Evolutionary conservation across 2,113 vertebrate species (phyloP), one percentile per base, ranked within the genome.

Genomic region (Narcine bancroftii): DNA sequence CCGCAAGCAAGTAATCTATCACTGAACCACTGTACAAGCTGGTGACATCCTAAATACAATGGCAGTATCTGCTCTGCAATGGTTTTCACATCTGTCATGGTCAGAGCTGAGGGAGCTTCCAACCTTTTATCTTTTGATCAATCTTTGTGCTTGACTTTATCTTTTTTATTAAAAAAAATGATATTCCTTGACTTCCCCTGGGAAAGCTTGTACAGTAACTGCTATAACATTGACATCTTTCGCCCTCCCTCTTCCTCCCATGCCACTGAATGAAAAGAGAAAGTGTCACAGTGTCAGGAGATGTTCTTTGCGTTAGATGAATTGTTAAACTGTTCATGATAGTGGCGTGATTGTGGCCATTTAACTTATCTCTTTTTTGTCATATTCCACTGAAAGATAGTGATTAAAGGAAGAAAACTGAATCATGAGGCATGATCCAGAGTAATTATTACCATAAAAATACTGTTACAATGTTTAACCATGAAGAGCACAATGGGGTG

Each of bases 41-140:
- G 60, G 65, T 69, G 42, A 36, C 42, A 15, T 71, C 13, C 39
- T 39, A 91, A 24, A 66, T 69, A 91, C 65, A 69, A 65, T 42
- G 66, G 89, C 65, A 45, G 1, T 47, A 69, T 66, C 81, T 60
- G 15, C 53, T 39, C 53, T 87, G 81, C 81, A 63, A 36, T 87
- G 53, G 81, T 60, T 87, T 87, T 33, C 42, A 42, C 89, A 91
- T 69, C 89, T 69, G 89, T 91, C 89, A 91, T 91, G 36, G 39
- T 69, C 39, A 91, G 89, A 91, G 65, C 89, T 69, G 19, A 91
- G 39, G 89, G 89, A 91, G 63, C 63, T 91, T 89, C n/a, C 9
- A 45, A 65, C n/a, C 87, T 42, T 69, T 91, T 91, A 91, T 69
- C 63, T 69, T 91, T 69, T 47, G 65, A 91, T 91, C 65, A 91